phyloP scores from a whole-genome alignment of 37 sponge, comb jelly and placozoan species.

The Petrosia ficiformis region DNA sequence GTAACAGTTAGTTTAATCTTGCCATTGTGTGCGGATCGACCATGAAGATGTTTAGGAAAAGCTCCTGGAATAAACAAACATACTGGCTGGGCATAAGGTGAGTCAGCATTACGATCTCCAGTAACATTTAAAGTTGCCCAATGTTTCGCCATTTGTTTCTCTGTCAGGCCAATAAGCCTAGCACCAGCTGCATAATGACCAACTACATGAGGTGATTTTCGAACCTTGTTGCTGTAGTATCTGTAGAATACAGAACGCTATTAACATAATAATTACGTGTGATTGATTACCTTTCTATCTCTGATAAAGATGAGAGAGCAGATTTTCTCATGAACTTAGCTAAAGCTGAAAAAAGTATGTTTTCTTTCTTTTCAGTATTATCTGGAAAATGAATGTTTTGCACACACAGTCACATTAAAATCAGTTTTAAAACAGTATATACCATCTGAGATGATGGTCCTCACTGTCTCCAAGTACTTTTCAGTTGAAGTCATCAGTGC shows the following conservation, averaged over 20 bases:
- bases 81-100: slow-evolving; percentile 80
- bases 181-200: slow-evolving; percentile 81
- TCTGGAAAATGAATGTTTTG: no score
- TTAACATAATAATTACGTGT: not conserved
- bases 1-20: no score
- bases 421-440: no score
- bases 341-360: no score
- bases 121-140: slow-evolving; percentile 46
- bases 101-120: slow-evolving; percentile 44
- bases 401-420: no score
- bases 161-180: slow-evolving; percentile 71
- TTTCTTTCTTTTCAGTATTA: no score
- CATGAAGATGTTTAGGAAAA: no score
- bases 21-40: no score
- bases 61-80: slow-evolving; percentile 8
- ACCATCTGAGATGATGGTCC: no score
- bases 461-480: no score
- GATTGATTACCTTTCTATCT: slow-evolving; percentile 71
- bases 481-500: no score
- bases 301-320: slow-evolving; percentile 61
- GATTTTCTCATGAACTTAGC: no score
- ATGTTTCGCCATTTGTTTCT: slow-evolving; percentile 66
- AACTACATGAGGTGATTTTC: slow-evolving; percentile 83
- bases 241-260: not conserved
- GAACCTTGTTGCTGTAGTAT: slow-evolving; percentile 30